A percentile compares a stretch with the other conserved stretches of the same genome.
Conservation (phyloP, 1,140 invertebrate species). For the Dinoponera quadriceps region DNA sequence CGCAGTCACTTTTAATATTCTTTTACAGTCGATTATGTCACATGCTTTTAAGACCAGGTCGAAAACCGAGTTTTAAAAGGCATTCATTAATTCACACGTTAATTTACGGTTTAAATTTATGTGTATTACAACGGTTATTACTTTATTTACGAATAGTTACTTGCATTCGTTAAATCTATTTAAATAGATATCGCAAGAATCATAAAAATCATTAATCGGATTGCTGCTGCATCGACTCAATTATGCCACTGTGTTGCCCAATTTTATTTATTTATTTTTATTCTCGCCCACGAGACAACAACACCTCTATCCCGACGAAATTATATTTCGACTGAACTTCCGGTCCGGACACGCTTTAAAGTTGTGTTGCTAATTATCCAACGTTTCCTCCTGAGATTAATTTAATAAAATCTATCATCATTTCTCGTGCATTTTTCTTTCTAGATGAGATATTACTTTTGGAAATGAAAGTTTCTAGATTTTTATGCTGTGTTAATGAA, state of each 20-base stretch:
- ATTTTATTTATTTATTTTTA: not conserved
- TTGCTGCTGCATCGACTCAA: conserved; percentile 8
- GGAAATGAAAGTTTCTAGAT: not conserved
- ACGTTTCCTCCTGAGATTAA: not conserved
- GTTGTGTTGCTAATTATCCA: not conserved
- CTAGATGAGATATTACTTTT: not conserved
- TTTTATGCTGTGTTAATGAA: not conserved
- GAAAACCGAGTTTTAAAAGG: too few species aligned
- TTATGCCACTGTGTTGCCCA: conserved; percentile 16
- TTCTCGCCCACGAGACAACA: too few species aligned
- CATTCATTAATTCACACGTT: too few species aligned
- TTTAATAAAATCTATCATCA: not conserved
- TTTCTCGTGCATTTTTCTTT: not conserved
- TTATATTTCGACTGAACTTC: conserved; percentile 32
- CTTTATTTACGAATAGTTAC: not conserved
- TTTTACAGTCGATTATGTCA: not conserved
- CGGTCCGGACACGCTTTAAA: not conserved
- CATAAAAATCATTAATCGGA: conserved; percentile 18
- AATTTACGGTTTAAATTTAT: too few species aligned
- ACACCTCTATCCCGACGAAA: not conserved
- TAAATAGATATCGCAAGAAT: not conserved
- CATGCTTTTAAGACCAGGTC: not conserved
- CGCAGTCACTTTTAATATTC: not conserved
- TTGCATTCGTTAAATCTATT: not conserved
- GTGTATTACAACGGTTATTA: too few species aligned